Evolutionary conservation across 2,113 vertebrate species (phyloP).

Genomic region (Heterochromis multidens): DNA sequence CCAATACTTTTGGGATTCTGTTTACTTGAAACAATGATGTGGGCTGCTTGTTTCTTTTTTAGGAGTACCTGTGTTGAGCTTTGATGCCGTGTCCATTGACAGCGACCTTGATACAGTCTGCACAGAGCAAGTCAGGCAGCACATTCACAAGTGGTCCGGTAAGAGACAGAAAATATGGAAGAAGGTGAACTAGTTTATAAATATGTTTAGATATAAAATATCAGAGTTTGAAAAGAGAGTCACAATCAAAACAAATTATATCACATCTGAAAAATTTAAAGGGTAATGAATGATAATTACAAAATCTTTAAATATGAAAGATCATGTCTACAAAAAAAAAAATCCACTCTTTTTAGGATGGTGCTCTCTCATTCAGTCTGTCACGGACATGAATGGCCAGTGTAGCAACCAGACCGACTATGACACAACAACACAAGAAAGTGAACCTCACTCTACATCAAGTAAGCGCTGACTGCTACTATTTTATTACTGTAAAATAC

Average conservation of each 20-base stretch:
- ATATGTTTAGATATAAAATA: background rate
- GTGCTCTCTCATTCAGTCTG: conserved; percentile 20
- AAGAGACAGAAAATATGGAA: background rate
- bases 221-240: background rate
- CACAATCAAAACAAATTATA: background rate
- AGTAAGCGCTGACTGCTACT: background rate
- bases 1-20: background rate
- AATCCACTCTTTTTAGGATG: conserved; percentile 17
- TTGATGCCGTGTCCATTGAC: conserved; percentile 73
- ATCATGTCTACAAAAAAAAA: background rate
- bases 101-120: conserved; percentile 76
- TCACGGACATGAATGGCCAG: conserved; percentile 5
- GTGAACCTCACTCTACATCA: background rate
- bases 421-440: conserved; percentile 28
- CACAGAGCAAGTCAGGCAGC: conserved; percentile 55
- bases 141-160: conserved; percentile 55
- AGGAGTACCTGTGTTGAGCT: conserved; percentile 71
- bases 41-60: background rate
- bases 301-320: background rate
- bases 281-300: background rate
- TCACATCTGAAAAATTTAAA: background rate
- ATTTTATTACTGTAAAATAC: background rate
- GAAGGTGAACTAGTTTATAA: background rate
- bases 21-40: background rate
- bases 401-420: conserved; percentile 17